Evolutionary conservation across 2,113 vertebrate genomes (phyloP).

Genomic region (Silurus meridionalis): DNA sequence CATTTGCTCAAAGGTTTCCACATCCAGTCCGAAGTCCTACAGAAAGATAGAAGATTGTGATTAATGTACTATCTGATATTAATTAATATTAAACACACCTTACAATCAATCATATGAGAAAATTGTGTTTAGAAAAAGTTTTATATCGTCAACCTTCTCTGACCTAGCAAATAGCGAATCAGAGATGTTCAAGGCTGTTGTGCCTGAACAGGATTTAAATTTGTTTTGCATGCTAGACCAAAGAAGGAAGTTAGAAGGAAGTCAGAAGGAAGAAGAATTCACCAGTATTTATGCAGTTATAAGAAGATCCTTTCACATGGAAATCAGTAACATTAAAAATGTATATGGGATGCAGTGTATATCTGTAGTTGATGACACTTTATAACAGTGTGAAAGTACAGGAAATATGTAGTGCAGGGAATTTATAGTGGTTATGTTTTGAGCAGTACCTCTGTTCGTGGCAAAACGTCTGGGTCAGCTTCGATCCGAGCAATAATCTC

Average conservation of each 20-base stretch:
- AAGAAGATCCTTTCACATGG: background rate
- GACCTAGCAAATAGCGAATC: background rate
- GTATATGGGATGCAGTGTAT: background rate
- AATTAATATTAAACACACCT: background rate
- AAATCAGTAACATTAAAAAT: background rate
- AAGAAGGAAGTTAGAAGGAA: background rate
- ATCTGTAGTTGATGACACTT: background rate
- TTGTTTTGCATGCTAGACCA: background rate
- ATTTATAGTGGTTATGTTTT: background rate
- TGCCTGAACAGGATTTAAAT: background rate
- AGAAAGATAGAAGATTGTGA: background rate
- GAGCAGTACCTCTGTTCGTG: conserved; percentile 83
- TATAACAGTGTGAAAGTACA: background rate
- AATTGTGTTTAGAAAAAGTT: background rate
- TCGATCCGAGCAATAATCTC: conserved; percentile 91
- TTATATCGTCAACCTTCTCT: background rate
- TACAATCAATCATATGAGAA: background rate
- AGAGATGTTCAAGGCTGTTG: background rate
- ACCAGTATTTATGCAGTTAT: background rate
- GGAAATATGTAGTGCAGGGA: background rate
- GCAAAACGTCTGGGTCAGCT: conserved; percentile 91
- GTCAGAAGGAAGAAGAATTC: background rate
- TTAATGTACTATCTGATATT: background rate
- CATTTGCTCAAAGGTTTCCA: conserved; percentile 82
- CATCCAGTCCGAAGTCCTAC: conserved; percentile 90